phyloP scores from a whole-genome alignment of 2,113 vertebrate species.

The Synchiropus splendidus region DNA sequence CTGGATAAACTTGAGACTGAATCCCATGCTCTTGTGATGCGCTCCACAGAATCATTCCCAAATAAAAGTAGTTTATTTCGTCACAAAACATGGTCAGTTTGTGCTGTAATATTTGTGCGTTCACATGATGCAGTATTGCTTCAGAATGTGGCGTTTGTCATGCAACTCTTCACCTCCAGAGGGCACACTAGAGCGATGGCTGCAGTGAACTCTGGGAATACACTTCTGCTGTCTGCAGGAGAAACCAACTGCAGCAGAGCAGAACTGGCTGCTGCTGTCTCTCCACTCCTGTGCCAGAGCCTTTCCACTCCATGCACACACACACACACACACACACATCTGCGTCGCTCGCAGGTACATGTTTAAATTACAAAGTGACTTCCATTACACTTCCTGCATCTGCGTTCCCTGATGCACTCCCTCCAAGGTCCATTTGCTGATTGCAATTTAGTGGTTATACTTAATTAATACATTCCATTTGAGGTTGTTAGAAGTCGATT shows the following conservation, averaged over 20 bases:
- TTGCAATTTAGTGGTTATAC: too few relatives aligned
- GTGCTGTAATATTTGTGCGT: too few relatives aligned
- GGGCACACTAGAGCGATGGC: constrained; percentile 1
- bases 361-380: constrained; percentile 1
- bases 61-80: too few relatives aligned
- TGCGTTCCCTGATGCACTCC: too few relatives aligned
- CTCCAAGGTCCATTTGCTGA: too few relatives aligned
- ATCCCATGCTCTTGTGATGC: too few relatives aligned
- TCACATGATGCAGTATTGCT: too few relatives aligned
- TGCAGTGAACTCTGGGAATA: constrained; percentile 4
- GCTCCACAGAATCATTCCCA: too few relatives aligned
- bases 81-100: too few relatives aligned
- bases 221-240: constrained; percentile 7
- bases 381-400: background rate
- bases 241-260: constrained; percentile 8
- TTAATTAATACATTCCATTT: background rate
- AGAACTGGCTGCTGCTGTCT: constrained; percentile 1
- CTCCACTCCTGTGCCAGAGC: background rate
- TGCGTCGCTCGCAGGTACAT: constrained; percentile 14
- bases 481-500: background rate
- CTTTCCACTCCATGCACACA: background rate
- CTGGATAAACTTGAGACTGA: too few relatives aligned
- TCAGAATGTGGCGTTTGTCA: constrained; percentile 3
- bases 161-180: background rate
- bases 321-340: constrained; percentile 8